Evolutionary conservation across 2,888 invertebrate genomes (phyloP), one percentile per base, ranked within the genome.

Genomic region (Marasmarcha lunaedactyla): DNA sequence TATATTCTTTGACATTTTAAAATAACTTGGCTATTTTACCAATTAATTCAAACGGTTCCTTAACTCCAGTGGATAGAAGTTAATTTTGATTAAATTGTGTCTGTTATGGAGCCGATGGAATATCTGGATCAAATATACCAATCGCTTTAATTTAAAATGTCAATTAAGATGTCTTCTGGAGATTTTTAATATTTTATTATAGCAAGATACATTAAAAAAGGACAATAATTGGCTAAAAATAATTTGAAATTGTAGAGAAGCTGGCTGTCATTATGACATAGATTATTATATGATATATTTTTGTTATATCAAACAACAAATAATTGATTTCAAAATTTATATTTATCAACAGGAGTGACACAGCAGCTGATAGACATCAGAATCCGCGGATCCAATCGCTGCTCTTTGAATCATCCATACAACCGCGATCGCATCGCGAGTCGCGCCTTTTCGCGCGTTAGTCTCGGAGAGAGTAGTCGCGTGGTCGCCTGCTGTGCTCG

Each of bases 401-500:
- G 54, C 60, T 46, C 7, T 5, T 7, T 20, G 20, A 20, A 20
- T 5, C 20, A 3, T 20, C 4, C 3, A 20, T 20, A n/a, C n/a
- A n/a, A n/a, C n/a, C n/a, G n/a, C n/a, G n/a, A n/a, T 30, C n/a
- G 30, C 10, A 3, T 9, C 30, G 30, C 6, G 30, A 30, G 30
- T 30, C 30, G 30, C 30, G 30, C 11, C 6, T 4, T 20, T 3
- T 20, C 20, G 20, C 69, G 68, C 62, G 54, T 60, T 65, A 71
- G 69, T 67, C 69, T 73, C 65, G 76, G 68, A 67, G 57, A 30
- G n/a, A n/a, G n/a, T n/a, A 57, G 53, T 72, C 68, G 56, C 65
- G 72, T 65, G 11, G 67, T 73, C 71, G 72, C 71, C 65, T 69
- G 71, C 71, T 72, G 84, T 85, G 84, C 84, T 81, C 59, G 81